These are phyloP conservation scores for Panonychus citri DNA, from an alignment of 1,140 invertebrate genomes.

Conservation along the genomic window DNA sequence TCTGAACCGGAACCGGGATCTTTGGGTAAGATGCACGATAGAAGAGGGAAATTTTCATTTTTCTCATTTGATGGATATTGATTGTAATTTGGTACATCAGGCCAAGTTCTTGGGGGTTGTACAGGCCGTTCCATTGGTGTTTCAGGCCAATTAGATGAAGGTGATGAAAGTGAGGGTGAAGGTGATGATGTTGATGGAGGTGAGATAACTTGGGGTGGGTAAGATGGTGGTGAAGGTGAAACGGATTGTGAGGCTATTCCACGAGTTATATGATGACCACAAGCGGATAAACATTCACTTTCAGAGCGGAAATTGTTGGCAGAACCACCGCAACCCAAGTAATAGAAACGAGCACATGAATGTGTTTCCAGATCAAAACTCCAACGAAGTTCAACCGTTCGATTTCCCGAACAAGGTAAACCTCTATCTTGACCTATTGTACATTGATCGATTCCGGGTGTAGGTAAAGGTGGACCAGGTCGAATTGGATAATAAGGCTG, in stretches of 20 bases:
- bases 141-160: not conserved
- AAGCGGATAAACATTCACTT: slow-evolving; percentile 37
- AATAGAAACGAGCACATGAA: slow-evolving; percentile 18
- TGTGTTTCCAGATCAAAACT: slow-evolving; percentile 22
- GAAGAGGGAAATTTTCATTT: not conserved
- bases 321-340: slow-evolving; percentile 36
- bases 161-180: not conserved
- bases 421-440: slow-evolving; percentile 24
- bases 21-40: slow-evolving; percentile 36
- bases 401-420: too few relatives aligned
- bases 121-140: not conserved
- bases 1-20: slow-evolving; percentile 56
- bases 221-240: slow-evolving; percentile 20
- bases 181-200: too few relatives aligned
- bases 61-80: not conserved
- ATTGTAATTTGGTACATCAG: too few relatives aligned
- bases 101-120: not conserved
- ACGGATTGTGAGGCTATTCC: too few relatives aligned
- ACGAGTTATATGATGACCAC: too few relatives aligned
- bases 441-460: slow-evolving; percentile 42
- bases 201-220: slow-evolving; percentile 12
- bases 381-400: too few relatives aligned
- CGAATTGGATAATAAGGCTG: not conserved
- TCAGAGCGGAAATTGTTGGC: slow-evolving; percentile 48
- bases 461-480: slow-evolving; percentile 29